Base-by-base conservation (phyloP, 2,113 vertebrate genomes). In the Chascanopsetta lugubris region DNA sequence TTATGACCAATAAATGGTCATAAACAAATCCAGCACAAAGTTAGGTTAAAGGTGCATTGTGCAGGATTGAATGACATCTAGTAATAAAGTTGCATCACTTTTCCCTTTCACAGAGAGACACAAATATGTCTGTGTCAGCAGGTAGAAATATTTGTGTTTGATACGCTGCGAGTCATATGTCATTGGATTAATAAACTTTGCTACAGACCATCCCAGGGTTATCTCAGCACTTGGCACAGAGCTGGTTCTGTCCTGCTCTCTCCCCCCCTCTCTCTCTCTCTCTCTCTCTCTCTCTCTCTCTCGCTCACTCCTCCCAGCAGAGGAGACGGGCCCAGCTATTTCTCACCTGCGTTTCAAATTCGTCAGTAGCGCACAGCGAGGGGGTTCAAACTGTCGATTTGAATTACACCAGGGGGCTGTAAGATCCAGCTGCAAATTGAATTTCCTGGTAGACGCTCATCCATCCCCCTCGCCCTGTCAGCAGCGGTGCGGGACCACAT, bases 331-430 rank as follows among this genome's bases (percentile, higher is more conserved):
- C 70, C 22, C 73, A 74, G 74, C 54, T 85, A 87, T 87, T 88
- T 88, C 79, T 84, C 88, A 89, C 86, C 82, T 75, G 32, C 32
- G 3, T 70, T 70, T 75, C 61, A 89, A 85, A 72, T 86, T 83
- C 84, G 72, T 88, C 85, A 87, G 77, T 63, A 36, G 13, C 73
- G 69, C 61, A 72, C 75, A 75, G 75, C 58, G 12, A 71, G 34
- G 58, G 43, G 66, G 17, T 75, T 82, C 43, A 69, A 83, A 73
- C 72, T 72, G 82, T 72, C 63, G 8, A 75, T 84, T 77, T 84
- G 72, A 85, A 81, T 86, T 79, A 80, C 83, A 69, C 13, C 34
- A 51, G 67, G 58, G 45, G 65, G 69, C 77, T 63, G 55, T 79
- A 63, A 70, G 79, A 79, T 77, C 64, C 69, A 75, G 56, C 68